These are phyloP conservation scores for Bufo gargarizans DNA, from an alignment of 2,113 vertebrate genomes.

Conservation along the genomic window DNA sequence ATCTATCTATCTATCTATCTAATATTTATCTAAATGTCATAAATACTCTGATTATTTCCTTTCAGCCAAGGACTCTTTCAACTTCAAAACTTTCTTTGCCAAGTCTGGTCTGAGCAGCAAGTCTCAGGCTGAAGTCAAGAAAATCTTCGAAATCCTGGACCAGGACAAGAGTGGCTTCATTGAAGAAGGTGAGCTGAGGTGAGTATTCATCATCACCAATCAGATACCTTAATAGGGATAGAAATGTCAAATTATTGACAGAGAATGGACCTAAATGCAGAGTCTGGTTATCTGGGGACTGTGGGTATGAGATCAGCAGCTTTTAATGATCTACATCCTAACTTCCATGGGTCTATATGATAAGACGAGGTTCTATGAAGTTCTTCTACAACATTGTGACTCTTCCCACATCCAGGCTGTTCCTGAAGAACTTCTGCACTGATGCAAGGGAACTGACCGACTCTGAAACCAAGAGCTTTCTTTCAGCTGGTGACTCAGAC, in stretches of 20 bases:
- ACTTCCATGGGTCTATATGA: not conserved
- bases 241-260: not conserved
- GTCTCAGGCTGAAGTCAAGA: conserved; percentile 69
- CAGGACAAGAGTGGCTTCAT: conserved; percentile 83
- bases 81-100: conserved; percentile 77
- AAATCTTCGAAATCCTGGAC: conserved; percentile 80
- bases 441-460: conserved; percentile 74
- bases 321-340: not conserved
- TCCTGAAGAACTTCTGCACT: conserved; percentile 80
- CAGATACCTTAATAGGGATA: not conserved
- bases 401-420: conserved; percentile 65
- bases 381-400: not conserved
- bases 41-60: not conserved
- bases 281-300: not conserved
- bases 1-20: not conserved
- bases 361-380: not conserved
- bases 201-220: conserved; percentile 42
- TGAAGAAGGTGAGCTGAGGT: conserved; percentile 85
- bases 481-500: conserved; percentile 76
- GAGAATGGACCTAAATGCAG: not conserved
- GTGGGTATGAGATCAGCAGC: not conserved
- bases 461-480: conserved; percentile 73
- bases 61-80: conserved; percentile 77
- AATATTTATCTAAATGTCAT: not conserved
- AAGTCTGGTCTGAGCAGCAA: conserved; percentile 79